Base-by-base conservation (phyloP, 2,888 invertebrate genomes). In the Eumacrocentrus americanus region DNA sequence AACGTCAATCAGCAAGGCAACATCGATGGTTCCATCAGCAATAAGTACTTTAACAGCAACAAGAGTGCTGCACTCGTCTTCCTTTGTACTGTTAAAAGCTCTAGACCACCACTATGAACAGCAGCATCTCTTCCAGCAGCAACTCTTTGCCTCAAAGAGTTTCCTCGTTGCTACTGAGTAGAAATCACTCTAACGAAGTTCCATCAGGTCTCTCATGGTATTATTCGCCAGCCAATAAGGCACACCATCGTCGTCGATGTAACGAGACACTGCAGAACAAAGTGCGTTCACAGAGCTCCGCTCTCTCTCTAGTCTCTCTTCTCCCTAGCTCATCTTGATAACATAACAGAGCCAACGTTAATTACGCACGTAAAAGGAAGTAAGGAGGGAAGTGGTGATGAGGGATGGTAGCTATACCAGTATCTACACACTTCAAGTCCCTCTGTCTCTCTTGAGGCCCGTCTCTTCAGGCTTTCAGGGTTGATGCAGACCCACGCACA, bases 311-410 rank as follows among this genome's bases (percentile, higher is more conserved):
- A n/a, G n/a, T n/a, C n/a, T n/a, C n/a, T n/a, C n/a, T n/a, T n/a
- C n/a, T n/a, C n/a, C n/a, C n/a, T n/a, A n/a, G n/a, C n/a, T n/a
- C n/a, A n/a, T n/a, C n/a, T n/a, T n/a, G n/a, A n/a, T n/a, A n/a
- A n/a, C n/a, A n/a, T n/a, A n/a, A n/a, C n/a, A n/a, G n/a, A 52
- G n/a, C 3, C 35, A 61, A 65, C 64, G 64, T 66, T 67, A 67
- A 67, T 67, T 67, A 67, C 63, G 55, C 59, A 60, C 61, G 61
- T 65, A 57, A 34, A 52, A 47, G 47, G 38, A 59, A 53, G 53
- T 62, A 64, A 64, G 63, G 61, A 65, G 61, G 55, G 60, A 63
- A 67, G 64, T 66, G 60, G 61, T 61, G 60, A 62, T n/a, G n/a
- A n/a, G 59, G 62, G 23, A 57, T 55, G 54, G 40, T 25, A 53